A percentile compares a stretch with the other conserved stretches of the same genome.
Conservation (phyloP, 1,140 invertebrate genomes). For the Magallana ariakensis region DNA sequence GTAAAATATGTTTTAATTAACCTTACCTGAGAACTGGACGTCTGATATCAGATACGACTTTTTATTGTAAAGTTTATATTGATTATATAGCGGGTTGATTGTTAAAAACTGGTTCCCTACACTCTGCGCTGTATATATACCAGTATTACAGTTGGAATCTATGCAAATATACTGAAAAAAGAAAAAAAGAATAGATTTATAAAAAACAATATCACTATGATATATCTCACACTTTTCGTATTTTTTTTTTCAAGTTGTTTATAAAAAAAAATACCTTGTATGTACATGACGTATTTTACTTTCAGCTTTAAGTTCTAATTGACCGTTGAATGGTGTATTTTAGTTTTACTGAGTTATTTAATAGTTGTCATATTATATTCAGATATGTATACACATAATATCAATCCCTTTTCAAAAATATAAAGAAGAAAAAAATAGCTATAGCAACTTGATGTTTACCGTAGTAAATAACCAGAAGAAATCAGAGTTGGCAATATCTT, state of each 20-base stretch:
- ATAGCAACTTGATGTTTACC: background rate
- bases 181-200: background rate
- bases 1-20: background rate
- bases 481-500: background rate
- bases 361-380: no score
- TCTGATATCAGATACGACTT: background rate
- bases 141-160: background rate
- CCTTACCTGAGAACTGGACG: background rate
- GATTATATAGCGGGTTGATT: background rate
- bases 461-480: background rate
- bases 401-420: no score
- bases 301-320: no score
- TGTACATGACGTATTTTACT: no score
- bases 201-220: no score
- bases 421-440: no score
- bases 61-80: background rate
- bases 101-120: background rate
- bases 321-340: no score
- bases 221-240: no score
- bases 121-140: background rate
- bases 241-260: no score
- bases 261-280: no score
- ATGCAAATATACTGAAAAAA: background rate
- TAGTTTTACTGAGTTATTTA: no score
- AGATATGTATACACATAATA: no score